Conservation (phyloP, 2,888 invertebrate species). For the Leptopterna dolabrata region DNA sequence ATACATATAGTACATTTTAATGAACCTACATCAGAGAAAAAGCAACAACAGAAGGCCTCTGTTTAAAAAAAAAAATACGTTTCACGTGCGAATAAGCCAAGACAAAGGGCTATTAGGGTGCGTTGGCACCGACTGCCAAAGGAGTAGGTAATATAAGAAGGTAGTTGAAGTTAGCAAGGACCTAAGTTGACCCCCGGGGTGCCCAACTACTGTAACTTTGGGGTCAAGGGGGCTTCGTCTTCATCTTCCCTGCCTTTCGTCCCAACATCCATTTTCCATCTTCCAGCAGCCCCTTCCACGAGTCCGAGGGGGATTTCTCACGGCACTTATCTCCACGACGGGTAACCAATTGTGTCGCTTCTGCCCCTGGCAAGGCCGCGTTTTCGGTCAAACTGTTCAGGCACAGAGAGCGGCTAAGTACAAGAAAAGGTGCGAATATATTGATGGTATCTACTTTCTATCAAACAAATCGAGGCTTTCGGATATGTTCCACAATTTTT, state of each 20-base stretch:
- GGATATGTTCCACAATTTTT: no score
- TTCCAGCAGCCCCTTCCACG: neutral
- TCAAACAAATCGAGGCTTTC: no score
- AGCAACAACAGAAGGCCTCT: neutral
- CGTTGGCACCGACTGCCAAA: neutral
- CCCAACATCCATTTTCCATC: conserved; percentile 7
- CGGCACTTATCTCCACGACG: neutral
- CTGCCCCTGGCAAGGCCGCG: neutral
- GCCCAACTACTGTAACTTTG: conserved; percentile 41
- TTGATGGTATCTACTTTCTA: no score
- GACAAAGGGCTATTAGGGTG: neutral
- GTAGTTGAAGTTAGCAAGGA: neutral
- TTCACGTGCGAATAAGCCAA: neutral
- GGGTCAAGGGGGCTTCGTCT: conserved; percentile 23
- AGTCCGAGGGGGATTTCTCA: neutral
- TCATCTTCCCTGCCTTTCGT: neutral
- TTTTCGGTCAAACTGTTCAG: neutral
- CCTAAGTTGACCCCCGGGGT: neutral
- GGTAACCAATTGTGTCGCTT: neutral
- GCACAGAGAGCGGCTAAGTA: no score
- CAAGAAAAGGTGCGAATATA: no score
- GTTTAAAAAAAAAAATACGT: neutral
- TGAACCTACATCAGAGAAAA: no score
- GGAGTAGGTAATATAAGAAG: neutral
- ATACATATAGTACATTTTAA: no score